Percentiles rank a stretch among this genome's conserved stretches.
Conservation (phyloP, 2,888 invertebrate species). For the Andrena trimmerana region DNA sequence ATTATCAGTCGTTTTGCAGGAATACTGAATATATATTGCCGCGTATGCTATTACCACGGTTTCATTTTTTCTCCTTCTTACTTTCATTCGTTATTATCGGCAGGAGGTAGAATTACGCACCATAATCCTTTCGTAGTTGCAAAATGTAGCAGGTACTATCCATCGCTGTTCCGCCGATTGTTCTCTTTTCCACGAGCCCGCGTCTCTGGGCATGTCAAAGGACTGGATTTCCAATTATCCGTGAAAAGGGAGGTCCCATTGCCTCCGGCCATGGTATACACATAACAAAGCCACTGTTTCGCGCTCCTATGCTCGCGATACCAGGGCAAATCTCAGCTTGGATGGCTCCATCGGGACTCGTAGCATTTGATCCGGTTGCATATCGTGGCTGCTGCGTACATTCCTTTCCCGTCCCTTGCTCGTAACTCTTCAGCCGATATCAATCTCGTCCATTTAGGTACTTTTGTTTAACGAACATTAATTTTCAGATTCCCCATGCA, state of each 20-base stretch:
- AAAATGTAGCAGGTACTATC: background rate
- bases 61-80: background rate
- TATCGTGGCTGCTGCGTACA: slow-evolving; percentile 4
- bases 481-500: background rate
- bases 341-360: slow-evolving; percentile 21
- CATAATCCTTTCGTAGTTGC: background rate
- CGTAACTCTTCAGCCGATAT: slow-evolving; percentile 16
- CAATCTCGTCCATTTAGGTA: background rate
- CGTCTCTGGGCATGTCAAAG: slow-evolving; percentile 7
- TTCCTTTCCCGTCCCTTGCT: background rate
- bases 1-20: background rate
- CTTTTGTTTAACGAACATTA: slow-evolving; percentile 7
- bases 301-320: slow-evolving; percentile 31
- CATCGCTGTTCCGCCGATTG: background rate
- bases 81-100: background rate
- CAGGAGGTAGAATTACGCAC: background rate
- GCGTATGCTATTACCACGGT: background rate
- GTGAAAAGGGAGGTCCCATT: slow-evolving; percentile 26
- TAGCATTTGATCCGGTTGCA: slow-evolving; percentile 49
- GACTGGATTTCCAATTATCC: slow-evolving; percentile 48
- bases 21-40: background rate
- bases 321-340: slow-evolving; percentile 23
- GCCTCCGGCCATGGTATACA: background rate
- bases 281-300: slow-evolving; percentile 41
- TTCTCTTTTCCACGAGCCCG: background rate